phyloP scores from a whole-genome alignment of 1,140 invertebrate genomes.

The Leptoteleia sp. region DNA sequence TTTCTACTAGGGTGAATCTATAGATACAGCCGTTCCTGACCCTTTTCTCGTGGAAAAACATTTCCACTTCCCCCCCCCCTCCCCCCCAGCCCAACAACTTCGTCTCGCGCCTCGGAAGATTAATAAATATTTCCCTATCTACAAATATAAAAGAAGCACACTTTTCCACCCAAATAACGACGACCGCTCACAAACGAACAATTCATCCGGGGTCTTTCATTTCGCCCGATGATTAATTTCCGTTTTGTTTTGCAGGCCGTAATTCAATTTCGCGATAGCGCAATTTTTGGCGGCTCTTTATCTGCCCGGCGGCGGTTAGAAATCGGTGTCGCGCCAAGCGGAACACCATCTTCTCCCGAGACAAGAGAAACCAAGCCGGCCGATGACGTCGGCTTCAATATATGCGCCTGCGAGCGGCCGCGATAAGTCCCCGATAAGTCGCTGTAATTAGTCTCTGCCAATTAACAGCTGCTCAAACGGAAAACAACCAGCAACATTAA shows the following conservation, averaged over 20 bases:
- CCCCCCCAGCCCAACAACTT: too few species aligned
- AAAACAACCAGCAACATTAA: constrained; percentile 78
- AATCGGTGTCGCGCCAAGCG: constrained; percentile 58
- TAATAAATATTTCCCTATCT: not conserved
- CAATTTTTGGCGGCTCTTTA: constrained; percentile 15
- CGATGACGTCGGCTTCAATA: constrained; percentile 60
- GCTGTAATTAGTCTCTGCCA: constrained; percentile 81
- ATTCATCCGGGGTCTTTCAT: constrained; percentile 8
- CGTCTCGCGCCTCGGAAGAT: not conserved
- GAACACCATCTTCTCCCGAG: constrained; percentile 59
- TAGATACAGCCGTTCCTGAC: too few species aligned
- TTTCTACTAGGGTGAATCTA: too few species aligned
- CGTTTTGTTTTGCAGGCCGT: constrained; percentile 34
- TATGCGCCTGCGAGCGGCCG: constrained; percentile 67
- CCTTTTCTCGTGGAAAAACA: too few species aligned
- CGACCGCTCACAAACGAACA: constrained; percentile 2
- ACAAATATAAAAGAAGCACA: not conserved
- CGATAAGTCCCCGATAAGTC: constrained; percentile 78
- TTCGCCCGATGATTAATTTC: constrained; percentile 36
- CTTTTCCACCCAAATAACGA: constrained; percentile 9
- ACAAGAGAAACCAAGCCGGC: constrained; percentile 55
- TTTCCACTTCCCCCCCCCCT: too few species aligned
- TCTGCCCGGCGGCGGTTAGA: constrained; percentile 11
- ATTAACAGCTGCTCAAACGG: constrained; percentile 81
- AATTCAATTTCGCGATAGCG: constrained; percentile 56